A percentile compares a stretch with the other conserved stretches of the same genome.
Evolutionary conservation across 2,888 invertebrate species (phyloP).

Genomic region (Brachynemurus nebulosus): DNA sequence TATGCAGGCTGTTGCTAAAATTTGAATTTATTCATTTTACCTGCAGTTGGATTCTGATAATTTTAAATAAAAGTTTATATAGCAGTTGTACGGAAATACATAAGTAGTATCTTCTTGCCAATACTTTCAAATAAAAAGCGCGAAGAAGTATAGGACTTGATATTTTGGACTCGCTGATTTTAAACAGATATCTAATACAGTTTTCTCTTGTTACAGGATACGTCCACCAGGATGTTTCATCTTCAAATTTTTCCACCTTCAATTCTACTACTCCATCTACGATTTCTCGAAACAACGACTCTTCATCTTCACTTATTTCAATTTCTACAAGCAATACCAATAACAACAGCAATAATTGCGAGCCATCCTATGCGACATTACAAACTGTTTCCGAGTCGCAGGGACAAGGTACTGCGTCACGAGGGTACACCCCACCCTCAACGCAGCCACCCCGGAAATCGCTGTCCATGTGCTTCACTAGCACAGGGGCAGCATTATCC

Average conservation of each 20-base stretch:
- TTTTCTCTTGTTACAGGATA: conserved; percentile 45
- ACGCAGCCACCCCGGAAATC: conserved; percentile 45
- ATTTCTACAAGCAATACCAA: conserved; percentile 25
- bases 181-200: too few species aligned
- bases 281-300: conserved; percentile 52
- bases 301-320: conserved; percentile 29
- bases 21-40: too few species aligned
- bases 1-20: too few species aligned
- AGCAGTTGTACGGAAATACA: too few species aligned
- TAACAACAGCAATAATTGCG: background rate
- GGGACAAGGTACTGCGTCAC: conserved; percentile 17
- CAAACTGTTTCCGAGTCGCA: conserved; percentile 37
- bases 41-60: too few species aligned
- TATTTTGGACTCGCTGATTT: too few species aligned
- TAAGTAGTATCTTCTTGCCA: too few species aligned
- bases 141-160: too few species aligned
- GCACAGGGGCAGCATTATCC: conserved; percentile 68
- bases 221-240: conserved; percentile 63
- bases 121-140: too few species aligned
- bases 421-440: conserved; percentile 28
- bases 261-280: conserved; percentile 27
- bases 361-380: conserved; percentile 39
- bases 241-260: conserved; percentile 55
- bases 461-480: conserved; percentile 70
- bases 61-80: too few species aligned